Base-by-base conservation (phyloP, 2,113 vertebrate genomes). In the Piaya cayana region DNA sequence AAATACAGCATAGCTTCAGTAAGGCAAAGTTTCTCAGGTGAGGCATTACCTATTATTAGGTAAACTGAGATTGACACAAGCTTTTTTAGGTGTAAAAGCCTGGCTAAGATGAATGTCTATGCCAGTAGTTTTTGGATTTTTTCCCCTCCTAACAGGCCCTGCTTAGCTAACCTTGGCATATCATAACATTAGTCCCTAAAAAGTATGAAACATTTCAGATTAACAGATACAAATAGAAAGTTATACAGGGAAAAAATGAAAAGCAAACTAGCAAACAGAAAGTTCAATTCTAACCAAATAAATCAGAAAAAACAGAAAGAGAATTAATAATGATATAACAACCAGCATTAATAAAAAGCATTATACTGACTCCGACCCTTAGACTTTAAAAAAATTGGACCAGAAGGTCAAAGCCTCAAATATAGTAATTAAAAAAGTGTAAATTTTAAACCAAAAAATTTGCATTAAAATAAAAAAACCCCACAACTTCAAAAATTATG, bases 101-200 rank as follows among this genome's bases (percentile, higher is more conserved):
- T 32, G 30, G 42, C 1, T 21, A 67, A 88, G 36, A 63, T 1
- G 8, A 90, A 53, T 12, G 62, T 0, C 0, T 17, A 74, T 9
- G 11, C 6, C 36, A 82, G 3, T 63, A 42, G 3, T 37, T 63
- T 55, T 12, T 26, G 7, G 20, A 20, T 23, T 64, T 88, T 63
- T 39, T 15, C 14, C 50, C 14, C 21, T 29, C 17, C 12, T 55
- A 72, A 76, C 5, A 88, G 39, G 39, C 14, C 26, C 37, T 75
- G 26, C 8, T 29, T 49, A 49, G 14, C 34, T 77, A 69, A 63
- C 3, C 18, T 69, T 63, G 45, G 19, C 16, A 21, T 52, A 69
- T 49, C 45, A 62, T 6, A 86, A 59, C 2, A 45, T 21, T 42
- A 55, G 12, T 29, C 30, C 63, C 49, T 7, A 86, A 60, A 75